A percentile compares a stretch with the other conserved stretches of the same genome.
phyloP scores from a whole-genome alignment of 2,888 invertebrate species.

The Dione juno region DNA sequence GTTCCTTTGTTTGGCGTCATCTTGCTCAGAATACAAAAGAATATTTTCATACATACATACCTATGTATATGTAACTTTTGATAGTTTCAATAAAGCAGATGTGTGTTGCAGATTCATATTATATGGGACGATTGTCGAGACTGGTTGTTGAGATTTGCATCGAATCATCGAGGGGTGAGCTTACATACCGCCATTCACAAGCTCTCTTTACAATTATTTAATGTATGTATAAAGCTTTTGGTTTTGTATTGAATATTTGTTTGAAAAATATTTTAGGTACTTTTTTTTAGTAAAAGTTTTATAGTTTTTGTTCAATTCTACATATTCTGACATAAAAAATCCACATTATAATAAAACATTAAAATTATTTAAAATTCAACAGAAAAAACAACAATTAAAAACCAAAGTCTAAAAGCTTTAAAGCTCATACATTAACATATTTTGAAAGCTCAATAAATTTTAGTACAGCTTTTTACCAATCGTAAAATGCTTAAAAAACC shows the following conservation, averaged over 20 bases:
- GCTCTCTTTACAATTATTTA: conserved; percentile 23
- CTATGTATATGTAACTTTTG: conserved; percentile 1
- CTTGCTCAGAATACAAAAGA: background rate
- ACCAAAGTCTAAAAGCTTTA: conserved; percentile 10
- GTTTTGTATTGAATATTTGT: too few species aligned
- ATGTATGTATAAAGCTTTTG: background rate
- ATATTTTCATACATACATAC: background rate
- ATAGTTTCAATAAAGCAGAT: conserved; percentile 20
- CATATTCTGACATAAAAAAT: too few species aligned
- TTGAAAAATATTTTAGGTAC: too few species aligned
- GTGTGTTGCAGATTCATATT: conserved; percentile 36
- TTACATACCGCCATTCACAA: background rate
- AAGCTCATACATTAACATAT: conserved; percentile 4
- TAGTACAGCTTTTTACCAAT: conserved; percentile 35
- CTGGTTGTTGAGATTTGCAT: conserved; percentile 37
- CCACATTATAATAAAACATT: background rate
- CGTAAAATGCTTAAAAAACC: conserved; percentile 40
- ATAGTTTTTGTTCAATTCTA: too few species aligned
- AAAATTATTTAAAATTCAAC: conserved; percentile 1
- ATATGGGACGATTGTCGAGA: conserved; percentile 35
- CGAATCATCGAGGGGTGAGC: conserved; percentile 26
- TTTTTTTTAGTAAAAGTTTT: too few species aligned
- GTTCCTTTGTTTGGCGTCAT: background rate
- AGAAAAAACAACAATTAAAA: background rate
- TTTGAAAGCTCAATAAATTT: conserved; percentile 21